A percentile compares a stretch with the other conserved stretches of the same genome.
phyloP scores from a whole-genome alignment of 2,113 vertebrate species.

The Dicrurus megarhynchus region DNA sequence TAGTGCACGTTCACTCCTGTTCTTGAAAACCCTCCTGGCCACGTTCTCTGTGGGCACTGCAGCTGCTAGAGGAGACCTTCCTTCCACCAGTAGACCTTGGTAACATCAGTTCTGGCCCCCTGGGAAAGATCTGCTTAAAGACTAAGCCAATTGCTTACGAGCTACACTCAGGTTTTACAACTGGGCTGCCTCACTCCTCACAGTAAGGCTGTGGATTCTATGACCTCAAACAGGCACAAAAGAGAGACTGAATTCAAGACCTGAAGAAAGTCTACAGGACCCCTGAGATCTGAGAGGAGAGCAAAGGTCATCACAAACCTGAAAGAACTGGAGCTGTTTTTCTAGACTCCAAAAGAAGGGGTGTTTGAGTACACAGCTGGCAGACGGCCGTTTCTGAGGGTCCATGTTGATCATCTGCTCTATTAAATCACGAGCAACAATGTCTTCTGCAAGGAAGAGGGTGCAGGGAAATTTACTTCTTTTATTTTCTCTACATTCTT shows the following conservation, averaged over 20 bases:
- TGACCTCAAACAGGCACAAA: background rate
- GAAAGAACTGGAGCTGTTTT: conserved; percentile 97
- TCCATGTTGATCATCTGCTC: conserved; percentile 92
- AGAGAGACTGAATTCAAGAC: background rate
- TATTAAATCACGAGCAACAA: conserved; percentile 87
- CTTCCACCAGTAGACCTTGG: fast-evolving
- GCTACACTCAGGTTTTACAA: background rate
- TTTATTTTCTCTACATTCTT: background rate
- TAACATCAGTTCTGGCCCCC: background rate
- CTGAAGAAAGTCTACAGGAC: background rate
- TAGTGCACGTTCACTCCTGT: background rate
- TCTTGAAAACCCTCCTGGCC: background rate
- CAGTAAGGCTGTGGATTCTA: background rate
- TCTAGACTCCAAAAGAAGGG: conserved; percentile 97
- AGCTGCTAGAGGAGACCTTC: background rate
- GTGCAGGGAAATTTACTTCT: background rate
- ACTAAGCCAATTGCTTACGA: background rate
- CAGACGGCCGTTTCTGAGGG: conserved; percentile 85
- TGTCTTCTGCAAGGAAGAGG: conserved; percentile 75
- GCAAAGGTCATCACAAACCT: conserved; percentile 75
- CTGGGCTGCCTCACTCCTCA: background rate
- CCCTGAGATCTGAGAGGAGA: background rate
- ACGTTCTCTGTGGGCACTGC: fast-evolving
- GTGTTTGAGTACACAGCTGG: conserved; percentile 89
- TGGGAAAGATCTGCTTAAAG: background rate